Conservation (phyloP, 2,797 vertebrate species). For the Takifugu rubripes region DNA sequence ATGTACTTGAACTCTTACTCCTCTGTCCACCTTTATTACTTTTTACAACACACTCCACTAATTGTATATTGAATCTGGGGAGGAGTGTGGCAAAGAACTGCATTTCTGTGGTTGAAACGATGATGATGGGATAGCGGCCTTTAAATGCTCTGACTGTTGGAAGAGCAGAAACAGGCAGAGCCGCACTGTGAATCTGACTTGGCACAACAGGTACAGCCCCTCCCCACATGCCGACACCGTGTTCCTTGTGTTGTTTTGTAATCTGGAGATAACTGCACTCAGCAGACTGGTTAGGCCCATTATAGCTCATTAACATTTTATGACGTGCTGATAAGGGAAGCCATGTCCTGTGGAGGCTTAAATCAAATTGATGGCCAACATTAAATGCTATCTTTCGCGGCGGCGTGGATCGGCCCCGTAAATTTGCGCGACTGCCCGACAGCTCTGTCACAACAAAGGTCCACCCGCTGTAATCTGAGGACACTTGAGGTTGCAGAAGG, state of each 20-base stretch:
- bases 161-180: too few relatives aligned
- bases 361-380: slow-evolving; percentile 9
- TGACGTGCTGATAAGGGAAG: background rate
- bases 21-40: slow-evolving; percentile 33
- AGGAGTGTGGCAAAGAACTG: too few relatives aligned
- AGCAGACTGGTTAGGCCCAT: slow-evolving; percentile 11
- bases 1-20: slow-evolving; percentile 43
- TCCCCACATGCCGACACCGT: slow-evolving; percentile 81
- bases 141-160: slow-evolving; percentile 7
- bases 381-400: background rate
- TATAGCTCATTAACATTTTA: slow-evolving; percentile 25
- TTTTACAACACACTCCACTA: slow-evolving; percentile 64
- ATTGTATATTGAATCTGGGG: slow-evolving; percentile 59
- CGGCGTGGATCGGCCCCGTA: background rate
- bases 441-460: too few relatives aligned
- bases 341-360: background rate
- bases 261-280: slow-evolving; percentile 18
- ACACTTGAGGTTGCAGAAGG: too few relatives aligned
- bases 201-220: slow-evolving; percentile 34
- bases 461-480: too few relatives aligned
- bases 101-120: slow-evolving; percentile 32
- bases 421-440: background rate
- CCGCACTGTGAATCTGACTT: too few relatives aligned
- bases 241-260: slow-evolving; percentile 60
- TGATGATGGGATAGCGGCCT: slow-evolving; percentile 24